Conservation (phyloP, 1,140 invertebrate genomes). For the Hyphantria cunea region DNA sequence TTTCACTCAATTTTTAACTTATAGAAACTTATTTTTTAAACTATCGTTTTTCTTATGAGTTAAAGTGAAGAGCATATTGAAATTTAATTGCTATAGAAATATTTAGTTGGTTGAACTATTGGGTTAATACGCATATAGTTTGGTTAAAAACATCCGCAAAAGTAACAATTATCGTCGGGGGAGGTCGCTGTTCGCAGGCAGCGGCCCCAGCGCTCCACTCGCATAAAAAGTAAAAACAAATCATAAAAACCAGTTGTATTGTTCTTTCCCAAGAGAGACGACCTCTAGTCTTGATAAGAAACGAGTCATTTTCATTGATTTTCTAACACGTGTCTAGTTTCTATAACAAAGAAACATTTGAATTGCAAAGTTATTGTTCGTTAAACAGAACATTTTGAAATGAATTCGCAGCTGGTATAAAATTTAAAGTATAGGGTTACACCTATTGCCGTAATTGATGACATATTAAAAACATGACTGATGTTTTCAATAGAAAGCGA, state of each 20-base stretch:
- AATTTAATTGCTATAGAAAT: no score
- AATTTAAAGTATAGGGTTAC: conserved; percentile 12
- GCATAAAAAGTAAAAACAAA: conserved; percentile 69
- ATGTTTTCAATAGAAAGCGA: conserved; percentile 57
- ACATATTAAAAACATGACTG: conserved; percentile 29
- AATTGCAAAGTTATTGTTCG: conserved; percentile 37
- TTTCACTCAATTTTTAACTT: no score
- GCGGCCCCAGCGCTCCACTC: conserved; percentile 17
- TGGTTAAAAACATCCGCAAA: conserved; percentile 49
- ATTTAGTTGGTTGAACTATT: no score
- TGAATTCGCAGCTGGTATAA: conserved; percentile 12
- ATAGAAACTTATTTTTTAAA: no score
- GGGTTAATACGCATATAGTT: conserved; percentile 21
- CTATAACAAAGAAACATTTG: conserved; percentile 46
- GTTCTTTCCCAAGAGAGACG: conserved; percentile 65
- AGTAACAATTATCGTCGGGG: conserved; percentile 42
- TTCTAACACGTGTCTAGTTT: conserved; percentile 53
- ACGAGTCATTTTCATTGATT: conserved; percentile 54
- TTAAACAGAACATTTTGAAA: conserved; percentile 23
- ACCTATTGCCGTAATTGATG: not conserved
- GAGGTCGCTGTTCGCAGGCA: conserved; percentile 33
- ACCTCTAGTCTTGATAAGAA: conserved; percentile 62
- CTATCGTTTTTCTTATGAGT: no score
- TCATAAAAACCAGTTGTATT: conserved; percentile 72
- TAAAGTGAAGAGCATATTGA: no score